A percentile compares a stretch with the other conserved stretches of the same genome.
These are phyloP conservation scores for Laticauda laticaudata DNA, from an alignment of 2,113 vertebrate genomes.

Conservation along the genomic window DNA sequence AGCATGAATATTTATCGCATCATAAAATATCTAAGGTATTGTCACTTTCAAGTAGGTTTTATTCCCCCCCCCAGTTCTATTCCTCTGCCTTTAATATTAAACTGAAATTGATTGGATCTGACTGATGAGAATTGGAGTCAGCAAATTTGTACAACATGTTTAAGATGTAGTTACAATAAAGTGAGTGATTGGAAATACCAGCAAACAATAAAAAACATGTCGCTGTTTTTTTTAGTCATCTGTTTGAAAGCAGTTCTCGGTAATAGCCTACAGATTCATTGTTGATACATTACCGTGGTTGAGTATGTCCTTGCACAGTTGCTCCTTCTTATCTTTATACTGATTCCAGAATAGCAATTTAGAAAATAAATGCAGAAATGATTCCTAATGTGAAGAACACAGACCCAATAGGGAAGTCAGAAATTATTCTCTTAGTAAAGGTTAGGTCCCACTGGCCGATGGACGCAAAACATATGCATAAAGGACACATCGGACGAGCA, in stretches of 20 bases:
- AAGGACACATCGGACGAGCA: no score
- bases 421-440: background rate
- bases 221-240: background rate
- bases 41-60: background rate
- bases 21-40: background rate
- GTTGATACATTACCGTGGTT: background rate
- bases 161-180: constrained; percentile 3
- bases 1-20: background rate
- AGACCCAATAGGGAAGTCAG: background rate
- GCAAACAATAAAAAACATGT: background rate
- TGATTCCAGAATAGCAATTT: constrained; percentile 3
- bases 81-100: background rate
- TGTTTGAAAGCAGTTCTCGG: background rate
- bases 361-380: background rate
- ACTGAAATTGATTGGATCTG: constrained; percentile 3
- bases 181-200: background rate
- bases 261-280: constrained; percentile 11
- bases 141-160: background rate
- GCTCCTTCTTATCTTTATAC: background rate
- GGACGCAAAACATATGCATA: no score
- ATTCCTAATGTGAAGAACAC: background rate
- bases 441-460: no score
- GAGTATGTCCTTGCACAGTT: background rate
- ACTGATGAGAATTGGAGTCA: background rate
- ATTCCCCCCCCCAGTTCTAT: background rate